Conservation (phyloP, 2,888 invertebrate genomes). For the Chirona hameri region DNA sequence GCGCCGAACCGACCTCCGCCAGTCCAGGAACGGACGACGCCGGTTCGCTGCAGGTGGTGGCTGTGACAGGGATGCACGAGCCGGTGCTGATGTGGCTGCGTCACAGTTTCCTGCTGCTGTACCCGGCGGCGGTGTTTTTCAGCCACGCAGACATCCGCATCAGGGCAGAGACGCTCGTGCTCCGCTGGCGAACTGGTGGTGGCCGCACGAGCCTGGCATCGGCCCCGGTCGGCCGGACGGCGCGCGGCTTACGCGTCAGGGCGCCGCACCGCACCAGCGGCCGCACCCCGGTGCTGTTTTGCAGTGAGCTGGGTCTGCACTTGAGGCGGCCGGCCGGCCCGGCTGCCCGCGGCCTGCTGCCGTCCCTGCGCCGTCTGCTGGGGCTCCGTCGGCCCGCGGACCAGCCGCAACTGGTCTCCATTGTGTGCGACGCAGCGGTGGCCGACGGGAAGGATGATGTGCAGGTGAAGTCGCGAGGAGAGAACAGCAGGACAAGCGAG, state of each 20-base stretch:
- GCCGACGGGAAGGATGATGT: no score
- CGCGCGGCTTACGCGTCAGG: no score
- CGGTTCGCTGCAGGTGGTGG: conserved; percentile 27
- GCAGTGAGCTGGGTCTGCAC: conserved; percentile 44
- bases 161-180: conserved; percentile 41
- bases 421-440: conserved; percentile 24
- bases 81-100: conserved; percentile 43
- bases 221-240: conserved; percentile 36
- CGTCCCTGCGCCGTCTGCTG: conserved; percentile 58
- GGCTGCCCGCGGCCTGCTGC: conserved; percentile 53
- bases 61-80: conserved; percentile 39
- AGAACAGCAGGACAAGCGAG: no score
- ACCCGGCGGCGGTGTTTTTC: conserved; percentile 41
- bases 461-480: no score
- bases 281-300: conserved; percentile 43
- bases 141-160: conserved; percentile 41
- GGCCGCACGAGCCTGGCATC: conserved; percentile 35
- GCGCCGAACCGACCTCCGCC: background rate
- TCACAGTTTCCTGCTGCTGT: conserved; percentile 41
- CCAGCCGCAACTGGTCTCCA: conserved; percentile 41
- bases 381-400: conserved; percentile 56
- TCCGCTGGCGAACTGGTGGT: conserved; percentile 40
- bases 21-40: background rate
- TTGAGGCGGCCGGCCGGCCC: conserved; percentile 40
- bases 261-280: conserved; percentile 38